phyloP scores from a whole-genome alignment of 2,797 vertebrate species.

The Rousettus madagascariensis region DNA sequence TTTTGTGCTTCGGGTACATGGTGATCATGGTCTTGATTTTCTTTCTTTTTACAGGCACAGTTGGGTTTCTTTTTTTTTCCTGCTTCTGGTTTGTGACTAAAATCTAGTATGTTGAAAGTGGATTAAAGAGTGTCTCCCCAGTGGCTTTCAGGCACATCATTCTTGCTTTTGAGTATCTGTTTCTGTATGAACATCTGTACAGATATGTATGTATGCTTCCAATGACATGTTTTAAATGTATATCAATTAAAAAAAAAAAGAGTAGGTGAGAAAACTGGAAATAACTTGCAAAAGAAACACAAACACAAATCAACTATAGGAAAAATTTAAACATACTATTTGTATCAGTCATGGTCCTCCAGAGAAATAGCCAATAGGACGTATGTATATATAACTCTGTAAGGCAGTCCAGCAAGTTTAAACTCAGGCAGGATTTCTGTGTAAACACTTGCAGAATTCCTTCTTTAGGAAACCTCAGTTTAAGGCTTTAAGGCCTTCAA shows the following conservation, averaged over 20 bases:
- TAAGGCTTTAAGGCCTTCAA: background rate
- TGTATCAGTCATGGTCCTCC: background rate
- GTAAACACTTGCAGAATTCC: background rate
- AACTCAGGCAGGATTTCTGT: background rate
- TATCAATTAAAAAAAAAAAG: no score
- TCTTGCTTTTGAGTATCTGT: no score
- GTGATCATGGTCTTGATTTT: conserved; percentile 96
- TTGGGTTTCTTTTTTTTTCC: no score
- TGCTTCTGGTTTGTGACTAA: no score
- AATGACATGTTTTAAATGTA: no score
- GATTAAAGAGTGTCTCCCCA: no score
- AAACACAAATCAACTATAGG: background rate
- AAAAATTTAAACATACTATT: background rate
- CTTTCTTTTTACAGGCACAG: conserved; percentile 93
- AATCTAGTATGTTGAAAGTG: no score
- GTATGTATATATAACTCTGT: background rate
- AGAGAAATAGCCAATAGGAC: background rate
- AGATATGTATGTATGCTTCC: no score
- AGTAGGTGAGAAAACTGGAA: background rate
- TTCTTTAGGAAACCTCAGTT: background rate
- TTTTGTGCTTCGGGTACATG: conserved; percentile 96
- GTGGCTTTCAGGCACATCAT: no score
- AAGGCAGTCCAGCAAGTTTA: background rate
- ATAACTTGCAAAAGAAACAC: background rate
- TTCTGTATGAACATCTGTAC: no score